These are phyloP conservation scores for Oncorhynchus mykiss DNA, from an alignment of 2,113 vertebrate species.

Conservation along the genomic window DNA sequence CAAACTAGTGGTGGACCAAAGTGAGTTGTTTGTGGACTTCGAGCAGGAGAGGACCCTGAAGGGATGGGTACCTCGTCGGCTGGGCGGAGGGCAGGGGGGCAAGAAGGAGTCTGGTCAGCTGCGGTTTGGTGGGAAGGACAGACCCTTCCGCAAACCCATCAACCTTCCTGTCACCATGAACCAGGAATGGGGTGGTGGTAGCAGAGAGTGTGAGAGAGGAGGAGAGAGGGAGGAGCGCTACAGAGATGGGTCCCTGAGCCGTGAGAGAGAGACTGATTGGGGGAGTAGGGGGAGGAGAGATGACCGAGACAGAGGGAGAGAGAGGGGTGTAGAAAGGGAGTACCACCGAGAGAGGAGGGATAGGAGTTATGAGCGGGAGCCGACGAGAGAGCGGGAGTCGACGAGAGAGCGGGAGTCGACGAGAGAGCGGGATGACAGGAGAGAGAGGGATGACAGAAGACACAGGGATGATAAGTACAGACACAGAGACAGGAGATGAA, in stretches of 20 bases:
- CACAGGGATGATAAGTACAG: constrained; percentile 65
- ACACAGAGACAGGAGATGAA: constrained; percentile 67
- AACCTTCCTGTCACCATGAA: constrained; percentile 74
- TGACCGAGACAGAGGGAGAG: constrained; percentile 70
- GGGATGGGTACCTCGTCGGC: constrained; percentile 90
- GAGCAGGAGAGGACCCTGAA: constrained; percentile 89
- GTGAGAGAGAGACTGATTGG: constrained; percentile 55
- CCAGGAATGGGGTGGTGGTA: constrained; percentile 69
- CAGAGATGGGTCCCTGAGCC: constrained; percentile 68
- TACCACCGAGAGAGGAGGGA: constrained; percentile 58
- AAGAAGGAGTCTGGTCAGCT: constrained; percentile 96
- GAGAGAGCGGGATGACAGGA: constrained; percentile 48
- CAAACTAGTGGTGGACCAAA: constrained; percentile 89
- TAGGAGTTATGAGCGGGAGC: constrained; percentile 22
- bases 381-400: constrained; percentile 53
- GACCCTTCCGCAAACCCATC: constrained; percentile 94
- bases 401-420: constrained; percentile 49
- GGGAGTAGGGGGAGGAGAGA: constrained; percentile 66
- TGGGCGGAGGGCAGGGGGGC: constrained; percentile 91
- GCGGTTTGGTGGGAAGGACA: constrained; percentile 91
- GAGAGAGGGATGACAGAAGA: constrained; percentile 53
- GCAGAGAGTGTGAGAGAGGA: constrained; percentile 71
- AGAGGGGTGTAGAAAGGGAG: constrained; percentile 55
- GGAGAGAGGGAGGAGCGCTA: constrained; percentile 76
- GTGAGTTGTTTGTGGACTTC: constrained; percentile 90